Evolutionary conservation across 2,888 invertebrate genomes (phyloP).

Genomic region (Hypselothyrea guttata): DNA sequence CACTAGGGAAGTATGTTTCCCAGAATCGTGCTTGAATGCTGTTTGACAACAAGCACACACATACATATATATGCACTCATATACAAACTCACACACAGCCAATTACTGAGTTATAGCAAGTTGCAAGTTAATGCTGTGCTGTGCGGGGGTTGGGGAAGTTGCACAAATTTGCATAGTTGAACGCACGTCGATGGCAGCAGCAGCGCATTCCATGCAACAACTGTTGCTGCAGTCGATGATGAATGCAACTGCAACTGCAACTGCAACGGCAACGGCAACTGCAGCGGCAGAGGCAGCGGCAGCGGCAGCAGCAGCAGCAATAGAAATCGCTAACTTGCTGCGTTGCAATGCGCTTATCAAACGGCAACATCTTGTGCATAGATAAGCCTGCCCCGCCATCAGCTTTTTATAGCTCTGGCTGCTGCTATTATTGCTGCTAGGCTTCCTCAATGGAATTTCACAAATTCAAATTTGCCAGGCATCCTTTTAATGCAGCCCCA

Average conservation of each 20-base stretch:
- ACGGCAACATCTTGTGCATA: slow-evolving; percentile 77
- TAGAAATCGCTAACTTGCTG: slow-evolving; percentile 58
- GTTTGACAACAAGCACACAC: slow-evolving; percentile 73
- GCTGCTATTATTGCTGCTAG: slow-evolving; percentile 7
- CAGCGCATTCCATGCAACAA: slow-evolving; percentile 62
- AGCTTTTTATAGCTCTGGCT: slow-evolving; percentile 14
- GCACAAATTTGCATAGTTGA: slow-evolving; percentile 73
- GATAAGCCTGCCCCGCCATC: slow-evolving; percentile 54
- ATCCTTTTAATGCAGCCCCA: slow-evolving; percentile 56
- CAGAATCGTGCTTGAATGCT: slow-evolving; percentile 80
- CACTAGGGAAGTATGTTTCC: slow-evolving; percentile 73
- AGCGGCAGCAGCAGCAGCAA: slow-evolving; percentile 39
- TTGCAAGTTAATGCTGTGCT: slow-evolving; percentile 68
- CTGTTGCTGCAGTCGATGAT: slow-evolving; percentile 66
- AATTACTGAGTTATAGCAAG: slow-evolving; percentile 76
- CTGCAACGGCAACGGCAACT: slow-evolving; percentile 19
- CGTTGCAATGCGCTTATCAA: slow-evolving; percentile 65
- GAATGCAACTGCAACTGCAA: slow-evolving; percentile 60
- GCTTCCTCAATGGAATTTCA: slow-evolving; percentile 69
- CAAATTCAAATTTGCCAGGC: slow-evolving; percentile 77
- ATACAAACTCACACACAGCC: slow-evolving; percentile 21
- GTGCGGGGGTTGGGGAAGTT: slow-evolving; percentile 38
- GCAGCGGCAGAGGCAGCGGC: slow-evolving; percentile 13
- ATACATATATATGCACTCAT: slow-evolving; percentile 22
- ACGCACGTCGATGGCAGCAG: slow-evolving; percentile 61